phyloP scores from a whole-genome alignment of 2,888 invertebrate genomes.

The Scaptomyza tumidula region DNA sequence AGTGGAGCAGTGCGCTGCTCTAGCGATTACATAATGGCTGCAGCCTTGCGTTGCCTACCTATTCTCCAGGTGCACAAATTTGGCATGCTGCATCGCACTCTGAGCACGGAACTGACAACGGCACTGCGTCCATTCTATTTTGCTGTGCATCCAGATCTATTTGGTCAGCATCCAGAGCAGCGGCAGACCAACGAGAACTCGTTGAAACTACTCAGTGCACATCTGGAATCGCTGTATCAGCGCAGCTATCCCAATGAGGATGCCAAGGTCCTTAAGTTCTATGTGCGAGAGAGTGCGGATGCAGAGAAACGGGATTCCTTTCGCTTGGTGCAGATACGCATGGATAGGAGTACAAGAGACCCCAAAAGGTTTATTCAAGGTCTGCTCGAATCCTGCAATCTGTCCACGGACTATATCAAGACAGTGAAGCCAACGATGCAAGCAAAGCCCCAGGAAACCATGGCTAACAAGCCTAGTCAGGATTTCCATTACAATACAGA shows the following conservation, averaged over 20 bases:
- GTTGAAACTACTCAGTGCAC: constrained; percentile 93
- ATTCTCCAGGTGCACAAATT: constrained; percentile 14
- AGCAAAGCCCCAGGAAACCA: constrained; percentile 26
- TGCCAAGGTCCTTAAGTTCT: constrained; percentile 90
- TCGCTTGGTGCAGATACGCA: constrained; percentile 89
- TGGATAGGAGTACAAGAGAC: constrained; percentile 88
- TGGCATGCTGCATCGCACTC: constrained; percentile 21
- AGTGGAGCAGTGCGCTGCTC: constrained; percentile 39
- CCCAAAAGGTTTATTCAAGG: constrained; percentile 89
- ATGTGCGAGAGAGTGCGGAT: constrained; percentile 86
- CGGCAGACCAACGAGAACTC: constrained; percentile 95
- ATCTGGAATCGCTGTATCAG: constrained; percentile 90
- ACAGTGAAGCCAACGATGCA: constrained; percentile 85
- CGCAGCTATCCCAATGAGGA: constrained; percentile 84
- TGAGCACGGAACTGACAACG: constrained; percentile 90
- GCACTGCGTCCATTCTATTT: constrained; percentile 97
- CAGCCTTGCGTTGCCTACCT: constrained; percentile 32
- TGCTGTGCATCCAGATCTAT: constrained; percentile 97
- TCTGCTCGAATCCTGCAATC: constrained; percentile 91
- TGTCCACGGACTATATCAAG: constrained; percentile 94
- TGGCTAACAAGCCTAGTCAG: constrained; percentile 62
- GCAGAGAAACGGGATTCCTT: constrained; percentile 85
- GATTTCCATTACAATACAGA: constrained; percentile 76
- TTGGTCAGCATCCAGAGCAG: constrained; percentile 95
- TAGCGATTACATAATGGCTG: constrained; percentile 64